Percentiles rank a stretch among this genome's conserved stretches.
Evolutionary conservation across 2,888 invertebrate species (phyloP).

Genomic region (Lasioglossum morio): DNA sequence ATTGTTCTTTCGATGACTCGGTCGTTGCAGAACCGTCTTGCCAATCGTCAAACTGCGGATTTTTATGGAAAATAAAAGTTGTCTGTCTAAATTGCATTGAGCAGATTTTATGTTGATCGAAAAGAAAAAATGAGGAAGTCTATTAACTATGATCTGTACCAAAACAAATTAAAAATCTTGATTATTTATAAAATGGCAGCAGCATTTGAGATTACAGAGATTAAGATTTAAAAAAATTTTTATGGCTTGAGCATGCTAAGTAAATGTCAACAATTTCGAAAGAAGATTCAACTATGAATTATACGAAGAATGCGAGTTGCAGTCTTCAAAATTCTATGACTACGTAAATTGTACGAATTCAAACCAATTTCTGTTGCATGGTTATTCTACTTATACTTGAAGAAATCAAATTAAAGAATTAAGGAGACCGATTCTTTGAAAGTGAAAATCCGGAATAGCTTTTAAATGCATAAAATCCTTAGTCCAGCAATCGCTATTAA

Average conservation of each 20-base stretch:
- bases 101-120: not conserved
- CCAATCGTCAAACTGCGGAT: not conserved
- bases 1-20: not conserved
- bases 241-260: not conserved
- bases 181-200: not conserved
- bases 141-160: not conserved
- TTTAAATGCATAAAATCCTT: not conserved
- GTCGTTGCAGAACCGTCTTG: not conserved
- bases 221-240: no score
- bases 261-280: not conserved
- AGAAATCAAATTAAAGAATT: not conserved
- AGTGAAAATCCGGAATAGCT: not conserved
- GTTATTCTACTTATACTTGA: not conserved
- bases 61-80: not conserved
- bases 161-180: not conserved
- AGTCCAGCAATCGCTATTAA: conserved; percentile 65
- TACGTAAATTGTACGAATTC: not conserved
- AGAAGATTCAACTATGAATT: not conserved
- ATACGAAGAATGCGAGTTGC: not conserved
- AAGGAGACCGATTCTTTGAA: not conserved
- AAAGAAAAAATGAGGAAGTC: not conserved
- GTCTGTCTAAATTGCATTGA: not conserved
- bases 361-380: not conserved
- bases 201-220: no score
- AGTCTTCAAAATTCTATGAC: not conserved